These are phyloP conservation scores for Arge pagana DNA, from an alignment of 2,888 invertebrate genomes.

Conservation along the genomic window DNA sequence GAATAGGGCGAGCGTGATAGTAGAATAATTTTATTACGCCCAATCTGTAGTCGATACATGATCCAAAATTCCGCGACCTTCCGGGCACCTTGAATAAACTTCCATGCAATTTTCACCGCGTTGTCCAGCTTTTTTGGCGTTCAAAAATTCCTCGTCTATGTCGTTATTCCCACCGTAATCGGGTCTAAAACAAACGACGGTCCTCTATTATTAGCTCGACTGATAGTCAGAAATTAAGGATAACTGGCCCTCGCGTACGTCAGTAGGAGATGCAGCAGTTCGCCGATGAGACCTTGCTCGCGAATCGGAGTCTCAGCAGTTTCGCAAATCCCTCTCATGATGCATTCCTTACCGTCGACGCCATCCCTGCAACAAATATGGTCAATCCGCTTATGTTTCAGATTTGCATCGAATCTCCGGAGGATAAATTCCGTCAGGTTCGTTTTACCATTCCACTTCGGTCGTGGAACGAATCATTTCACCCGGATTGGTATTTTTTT, in stretches of 20 bases:
- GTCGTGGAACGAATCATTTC: no score
- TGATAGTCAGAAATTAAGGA: no score
- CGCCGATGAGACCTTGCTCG: conserved; percentile 65
- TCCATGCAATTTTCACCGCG: conserved; percentile 68
- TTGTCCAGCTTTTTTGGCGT: conserved; percentile 68
- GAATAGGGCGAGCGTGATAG: neutral
- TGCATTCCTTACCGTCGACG: conserved; percentile 68
- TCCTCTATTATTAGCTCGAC: neutral
- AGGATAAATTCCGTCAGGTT: no score
- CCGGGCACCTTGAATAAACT: conserved; percentile 67
- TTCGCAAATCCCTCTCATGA: conserved; percentile 72
- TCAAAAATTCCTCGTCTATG: conserved; percentile 64
- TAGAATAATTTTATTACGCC: conserved; percentile 1
- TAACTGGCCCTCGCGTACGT: conserved; percentile 49
- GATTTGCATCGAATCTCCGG: no score
- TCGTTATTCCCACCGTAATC: conserved; percentile 60
- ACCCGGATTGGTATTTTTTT: no score
- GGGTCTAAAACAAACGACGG: conserved; percentile 59
- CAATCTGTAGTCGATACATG: conserved; percentile 36
- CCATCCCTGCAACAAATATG: conserved; percentile 64
- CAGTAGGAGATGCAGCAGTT: conserved; percentile 56
- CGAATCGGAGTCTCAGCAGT: conserved; percentile 66
- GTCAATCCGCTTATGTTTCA: no score
- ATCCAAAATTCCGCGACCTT: conserved; percentile 68
- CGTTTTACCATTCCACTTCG: no score